A percentile compares a stretch with the other conserved stretches of the same genome.
These are phyloP conservation scores for Microchirus variegatus DNA, from an alignment of 2,797 vertebrate species.

Conservation along the genomic window DNA sequence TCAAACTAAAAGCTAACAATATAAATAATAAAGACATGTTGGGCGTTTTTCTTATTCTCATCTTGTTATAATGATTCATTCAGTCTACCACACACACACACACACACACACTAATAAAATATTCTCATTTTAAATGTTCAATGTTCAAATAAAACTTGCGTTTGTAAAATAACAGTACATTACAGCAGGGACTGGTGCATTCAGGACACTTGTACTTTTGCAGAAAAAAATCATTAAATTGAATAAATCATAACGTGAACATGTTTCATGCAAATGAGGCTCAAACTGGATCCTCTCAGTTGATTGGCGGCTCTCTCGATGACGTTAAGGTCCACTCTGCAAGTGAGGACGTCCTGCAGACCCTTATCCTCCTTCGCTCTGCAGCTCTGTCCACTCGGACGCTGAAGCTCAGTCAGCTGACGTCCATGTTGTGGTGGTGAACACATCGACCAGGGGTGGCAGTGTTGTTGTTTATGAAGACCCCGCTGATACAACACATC, in stretches of 20 bases:
- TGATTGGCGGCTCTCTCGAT: constrained; percentile 22
- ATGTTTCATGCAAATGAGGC: constrained; percentile 64
- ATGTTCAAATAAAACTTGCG: background rate
- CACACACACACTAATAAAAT: constrained; percentile 3
- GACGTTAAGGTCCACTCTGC: background rate
- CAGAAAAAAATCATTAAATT: background rate
- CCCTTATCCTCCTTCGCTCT: background rate
- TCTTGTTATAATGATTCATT: background rate
- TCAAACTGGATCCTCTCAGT: constrained; percentile 25
- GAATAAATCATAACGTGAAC: background rate
- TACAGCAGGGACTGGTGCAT: background rate
- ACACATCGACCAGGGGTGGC: constrained; percentile 22
- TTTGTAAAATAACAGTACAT: constrained; percentile 4
- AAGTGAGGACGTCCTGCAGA: constrained; percentile 6
- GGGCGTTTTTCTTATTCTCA: background rate
- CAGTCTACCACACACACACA: constrained; percentile 3
- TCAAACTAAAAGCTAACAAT: constrained; percentile 31
- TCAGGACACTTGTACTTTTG: background rate
- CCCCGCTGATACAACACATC: constrained; percentile 31
- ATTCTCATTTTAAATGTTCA: background rate
- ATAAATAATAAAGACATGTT: constrained; percentile 8
- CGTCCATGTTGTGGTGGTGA: background rate
- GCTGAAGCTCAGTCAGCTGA: background rate
- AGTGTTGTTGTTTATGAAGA: constrained; percentile 40
- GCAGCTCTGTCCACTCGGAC: background rate